Evolutionary conservation across 2,797 vertebrate species (phyloP), one percentile per base, ranked within the genome.

Genomic region (Betta splendens): DNA sequence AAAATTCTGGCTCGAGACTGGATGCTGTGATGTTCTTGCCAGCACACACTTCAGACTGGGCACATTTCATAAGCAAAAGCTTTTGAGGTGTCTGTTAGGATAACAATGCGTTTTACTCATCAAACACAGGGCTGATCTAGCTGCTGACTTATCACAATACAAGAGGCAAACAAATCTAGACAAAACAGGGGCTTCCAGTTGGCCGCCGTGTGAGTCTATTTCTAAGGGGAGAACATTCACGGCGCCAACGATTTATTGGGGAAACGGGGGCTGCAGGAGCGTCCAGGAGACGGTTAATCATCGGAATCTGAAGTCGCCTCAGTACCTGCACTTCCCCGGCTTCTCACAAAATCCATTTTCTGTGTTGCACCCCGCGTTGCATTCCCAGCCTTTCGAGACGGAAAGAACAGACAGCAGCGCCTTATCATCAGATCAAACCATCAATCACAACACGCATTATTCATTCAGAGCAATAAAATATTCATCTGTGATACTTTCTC

Each of bases 291-390:
- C 7, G 17, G 33, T 32, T 15, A 32, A 38, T 58, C 32, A 59
- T 77, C 44, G 45, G 51, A 72, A 67, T 69, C 55, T 45, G 54
- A 32, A 54, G 45, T 52, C 12, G 39, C 57, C 69, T 46, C 18
- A 44, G 28, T 85, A 99, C 96, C 96, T 98, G 96, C 96, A 99
- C 82, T 94, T 91, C 70, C 89, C 92, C 40, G 91, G 86, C 77
- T 89, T 88, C 65, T 93, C 93, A 87, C 96, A 99, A 85, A 94
- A 91, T 70, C 95, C 95, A 74, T 94, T 93, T 70, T 91, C 80
- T 61, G 90, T 88, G 83, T 92, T 92, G 76, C 97, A 99, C 63
- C 91, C 87, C 15, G 84, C 83, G 44, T 70, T 87, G 84, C 97
- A 98, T 45, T 87, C 93, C 89, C 91, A 74, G 8, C 91, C 95